Base-by-base conservation (phyloP, 30 jellyfish, hydroid and myxozoan species). In the Rhopilema esculentum region DNA sequence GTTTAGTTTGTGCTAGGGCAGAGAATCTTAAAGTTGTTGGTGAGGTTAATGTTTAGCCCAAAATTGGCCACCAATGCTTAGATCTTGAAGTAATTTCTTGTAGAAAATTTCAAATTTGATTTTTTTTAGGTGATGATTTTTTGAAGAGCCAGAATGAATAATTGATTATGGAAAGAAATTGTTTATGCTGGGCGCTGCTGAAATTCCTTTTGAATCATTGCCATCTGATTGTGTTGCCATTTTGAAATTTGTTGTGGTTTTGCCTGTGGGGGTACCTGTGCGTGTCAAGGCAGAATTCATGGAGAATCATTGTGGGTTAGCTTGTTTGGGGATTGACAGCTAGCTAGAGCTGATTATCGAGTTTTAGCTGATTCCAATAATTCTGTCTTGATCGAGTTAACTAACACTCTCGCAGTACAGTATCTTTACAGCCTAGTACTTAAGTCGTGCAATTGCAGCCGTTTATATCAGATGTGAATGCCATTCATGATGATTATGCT, bases 151-250 rank as follows among this genome's bases (percentile, higher is more conserved):
- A 77, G 61, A 67, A 29, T 52, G 80, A 7, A 50, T 79, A 20
- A 78, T 88, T 30, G 96, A 88, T 79, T 78, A 79, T 77, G 96
- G 95, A 28, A 57, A 52, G 32, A 76, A 57, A 49, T 6, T 15
- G 9, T 48, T 77, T 16, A 66, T 4, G 27, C 24, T 40, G 0
- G 40, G 70, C 66, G 51, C 49, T 65, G 86, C 29, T 81, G 91
- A 66, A 18, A 48, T 81, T 66, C 12, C 83, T 0, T 81, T 81
- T 66, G 91, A 81, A 27, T 23, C 49, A 20, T 66, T 81, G 72
- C 91, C 91, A 0, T 81, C 91, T 81, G 91, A 66, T 15, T 81
- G 91, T 81, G 83, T 81, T 20, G 91, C 91, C 48, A 71, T 81
- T 81, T 81, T 81, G 48, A 66, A 7, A 66, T 81, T 74, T 51